Evolutionary conservation across 2,888 invertebrate genomes (phyloP), one percentile per base, ranked within the genome.

Genomic region (Cacoxenus indagator): DNA sequence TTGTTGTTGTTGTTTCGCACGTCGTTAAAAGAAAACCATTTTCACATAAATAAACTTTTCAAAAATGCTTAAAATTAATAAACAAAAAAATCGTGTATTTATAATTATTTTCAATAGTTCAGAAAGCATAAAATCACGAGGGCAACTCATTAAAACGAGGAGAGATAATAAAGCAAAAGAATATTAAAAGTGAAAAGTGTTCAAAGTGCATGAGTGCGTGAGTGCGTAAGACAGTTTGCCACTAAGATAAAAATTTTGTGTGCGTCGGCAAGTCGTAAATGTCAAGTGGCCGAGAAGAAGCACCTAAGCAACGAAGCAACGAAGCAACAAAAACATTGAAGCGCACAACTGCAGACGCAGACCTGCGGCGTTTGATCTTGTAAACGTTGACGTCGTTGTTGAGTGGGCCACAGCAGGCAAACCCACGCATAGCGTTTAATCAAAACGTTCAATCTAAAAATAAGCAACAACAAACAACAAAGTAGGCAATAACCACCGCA

Each of bases 271-370:
- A 61, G 61, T 22, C 43, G 8, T 61, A 61, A 61, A 61, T 61
- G 61, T 61, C 61, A 61, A 61, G 61, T 61, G 61, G 61, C 43
- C 22, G n/a, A 24, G n/a, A 27, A 24, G 5, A 51, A 51, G 8
- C 17, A 51, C 48, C n/a, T 2, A 19, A 48, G 17, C 48, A 48
- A 48, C n/a, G 11, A n/a, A 43, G 29, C 8, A 61, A 59, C 54
- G 24, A n/a, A n/a, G 26, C 17, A 22, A 37, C 17, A 4, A 59
- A 26, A 55, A 55, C 27, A 27, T 6, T 17, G 22, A 37, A 14
- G 14, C 14, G 37, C 14, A 37, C 0, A 11, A 37, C 14, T 19
- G 8, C 17, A 51, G 51, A 51, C 17, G 51, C 19, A 17, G 9
- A 51, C 17, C 19, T 51, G 22, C 1, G 19, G 9, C 37, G 14